A percentile compares a stretch with the other conserved stretches of the same genome.
Evolutionary conservation across 2,797 vertebrate species (phyloP).

Genomic region (Hozukius guyotensis): DNA sequence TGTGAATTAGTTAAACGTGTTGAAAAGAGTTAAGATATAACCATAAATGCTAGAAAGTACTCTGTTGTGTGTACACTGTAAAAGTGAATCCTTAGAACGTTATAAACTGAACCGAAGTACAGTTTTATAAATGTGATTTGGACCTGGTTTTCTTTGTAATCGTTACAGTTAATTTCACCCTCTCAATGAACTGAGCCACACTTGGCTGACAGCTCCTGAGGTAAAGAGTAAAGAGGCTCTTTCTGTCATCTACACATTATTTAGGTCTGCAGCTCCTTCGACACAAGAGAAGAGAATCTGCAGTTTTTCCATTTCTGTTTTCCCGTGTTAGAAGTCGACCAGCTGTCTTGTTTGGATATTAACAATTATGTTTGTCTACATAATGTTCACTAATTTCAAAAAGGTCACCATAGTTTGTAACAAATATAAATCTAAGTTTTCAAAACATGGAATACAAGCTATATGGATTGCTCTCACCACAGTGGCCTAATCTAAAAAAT

Average conservation of each 20-base stretch:
- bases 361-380: conserved; percentile 25
- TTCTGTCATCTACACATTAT: not conserved
- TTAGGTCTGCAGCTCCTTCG: conserved; percentile 23
- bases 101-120: not conserved
- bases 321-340: not conserved
- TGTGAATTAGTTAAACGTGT: not conserved
- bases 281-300: conserved; percentile 62
- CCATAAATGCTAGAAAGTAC: not conserved
- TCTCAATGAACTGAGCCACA: not conserved
- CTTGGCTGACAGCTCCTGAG: not conserved
- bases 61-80: not conserved
- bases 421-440: conserved; percentile 70
- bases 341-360: conserved; percentile 14
- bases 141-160: not conserved
- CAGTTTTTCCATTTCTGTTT: conserved; percentile 52
- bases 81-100: not conserved
- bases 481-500: conserved; percentile 86
- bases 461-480: conserved; percentile 85
- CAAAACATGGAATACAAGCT: conserved; percentile 78
- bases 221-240: not conserved
- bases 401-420: conserved; percentile 74
- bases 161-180: not conserved
- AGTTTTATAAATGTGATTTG: not conserved
- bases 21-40: not conserved
- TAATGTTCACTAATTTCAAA: conserved; percentile 46